phyloP scores from a whole-genome alignment of 2,113 vertebrate genomes.

The Zosterops lateralis region DNA sequence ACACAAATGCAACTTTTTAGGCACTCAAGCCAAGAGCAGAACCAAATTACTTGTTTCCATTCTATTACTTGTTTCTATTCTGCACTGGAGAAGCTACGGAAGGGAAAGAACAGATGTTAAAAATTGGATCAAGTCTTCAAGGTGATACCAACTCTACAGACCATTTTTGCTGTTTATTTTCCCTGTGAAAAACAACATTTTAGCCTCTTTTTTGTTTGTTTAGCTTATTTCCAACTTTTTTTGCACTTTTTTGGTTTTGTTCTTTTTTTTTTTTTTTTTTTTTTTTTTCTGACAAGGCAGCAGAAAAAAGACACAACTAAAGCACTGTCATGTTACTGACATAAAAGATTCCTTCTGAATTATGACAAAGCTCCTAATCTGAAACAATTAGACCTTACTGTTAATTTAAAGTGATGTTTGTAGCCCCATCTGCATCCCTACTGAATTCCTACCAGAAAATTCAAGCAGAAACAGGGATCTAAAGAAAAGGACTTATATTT shows the following conservation, averaged over 20 bases:
- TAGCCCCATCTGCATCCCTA: neutral
- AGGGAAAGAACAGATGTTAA: neutral
- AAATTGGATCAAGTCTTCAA: neutral
- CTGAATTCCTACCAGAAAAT: neutral
- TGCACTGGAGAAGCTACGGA: neutral
- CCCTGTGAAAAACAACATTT: neutral
- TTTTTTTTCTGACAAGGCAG: neutral
- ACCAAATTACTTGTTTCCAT: neutral
- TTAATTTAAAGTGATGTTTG: neutral
- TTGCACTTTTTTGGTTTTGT: neutral
- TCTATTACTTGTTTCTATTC: neutral
- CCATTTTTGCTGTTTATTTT: neutral
- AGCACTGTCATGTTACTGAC: neutral
- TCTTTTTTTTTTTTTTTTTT: neutral
- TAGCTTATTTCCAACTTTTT: neutral
- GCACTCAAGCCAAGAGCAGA: neutral
- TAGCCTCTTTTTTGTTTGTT: neutral
- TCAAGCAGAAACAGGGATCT: neutral
- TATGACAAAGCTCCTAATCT: neutral
- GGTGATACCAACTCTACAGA: neutral
- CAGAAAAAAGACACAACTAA: neutral
- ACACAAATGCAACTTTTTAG: neutral
- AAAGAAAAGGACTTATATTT: neutral
- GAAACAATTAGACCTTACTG: neutral
- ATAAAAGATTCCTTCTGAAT: neutral